Evolutionary conservation across 2,113 vertebrate species (phyloP).

Genomic region (Hiodon alosoides): DNA sequence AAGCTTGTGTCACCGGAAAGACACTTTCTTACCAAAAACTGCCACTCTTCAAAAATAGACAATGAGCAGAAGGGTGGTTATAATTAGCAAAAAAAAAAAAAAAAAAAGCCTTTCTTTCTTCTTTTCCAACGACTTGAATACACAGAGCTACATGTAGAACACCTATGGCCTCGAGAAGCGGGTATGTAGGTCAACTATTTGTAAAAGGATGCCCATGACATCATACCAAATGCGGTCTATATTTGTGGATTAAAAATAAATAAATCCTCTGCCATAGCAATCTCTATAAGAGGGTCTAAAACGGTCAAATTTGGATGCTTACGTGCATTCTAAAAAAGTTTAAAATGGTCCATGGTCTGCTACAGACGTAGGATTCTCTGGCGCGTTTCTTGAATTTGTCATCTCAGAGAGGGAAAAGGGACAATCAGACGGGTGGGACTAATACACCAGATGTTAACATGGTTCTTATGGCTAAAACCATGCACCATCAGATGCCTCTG

Average conservation of each 20-base stretch:
- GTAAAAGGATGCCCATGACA: not conserved
- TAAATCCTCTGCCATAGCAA: not conserved
- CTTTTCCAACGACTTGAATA: not conserved
- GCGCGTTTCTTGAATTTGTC: too few species aligned
- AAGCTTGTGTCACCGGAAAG: not conserved
- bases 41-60: not conserved
- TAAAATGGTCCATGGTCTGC: too few species aligned
- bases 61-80: not conserved
- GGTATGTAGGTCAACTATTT: constrained; percentile 15
- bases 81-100: constrained; percentile 3
- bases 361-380: too few species aligned
- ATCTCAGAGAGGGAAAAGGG: too few species aligned
- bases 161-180: constrained; percentile 6
- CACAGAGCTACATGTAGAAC: constrained; percentile 4
- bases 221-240: not conserved
- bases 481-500: too few species aligned
- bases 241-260: not conserved
- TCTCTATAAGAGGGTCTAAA: not conserved
- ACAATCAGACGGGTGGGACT: too few species aligned
- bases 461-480: too few species aligned
- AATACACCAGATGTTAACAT: too few species aligned
- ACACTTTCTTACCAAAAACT: not conserved
- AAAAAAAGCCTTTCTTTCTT: not conserved
- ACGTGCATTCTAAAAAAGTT: too few species aligned
- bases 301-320: not conserved